These are phyloP conservation scores for Carterocephalus palaemon DNA, from an alignment of 2,888 invertebrate species.

Conservation along the genomic window DNA sequence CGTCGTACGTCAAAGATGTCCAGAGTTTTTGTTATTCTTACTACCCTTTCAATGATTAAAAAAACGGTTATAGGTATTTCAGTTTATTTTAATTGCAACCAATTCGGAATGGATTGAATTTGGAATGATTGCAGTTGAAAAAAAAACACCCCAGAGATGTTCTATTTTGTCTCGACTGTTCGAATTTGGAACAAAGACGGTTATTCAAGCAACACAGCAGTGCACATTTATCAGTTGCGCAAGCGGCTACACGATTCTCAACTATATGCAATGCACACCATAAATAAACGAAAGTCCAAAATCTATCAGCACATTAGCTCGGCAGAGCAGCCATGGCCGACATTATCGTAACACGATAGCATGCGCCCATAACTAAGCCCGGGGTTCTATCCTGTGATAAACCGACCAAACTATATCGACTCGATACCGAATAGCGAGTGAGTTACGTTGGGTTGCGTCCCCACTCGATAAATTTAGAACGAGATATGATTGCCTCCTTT, in stretches of 20 bases:
- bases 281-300: slow-evolving; percentile 42
- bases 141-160: too few relatives aligned
- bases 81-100: too few relatives aligned
- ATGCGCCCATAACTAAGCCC: slow-evolving; percentile 53
- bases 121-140: too few relatives aligned
- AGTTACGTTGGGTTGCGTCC: slow-evolving; percentile 30
- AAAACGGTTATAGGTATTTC: too few relatives aligned
- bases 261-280: slow-evolving; percentile 21
- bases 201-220: slow-evolving; percentile 2
- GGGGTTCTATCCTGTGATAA: slow-evolving; percentile 59
- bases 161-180: too few relatives aligned
- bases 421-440: slow-evolving; percentile 56
- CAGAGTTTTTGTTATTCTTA: too few relatives aligned
- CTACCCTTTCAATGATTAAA: too few relatives aligned
- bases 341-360: slow-evolving; percentile 67
- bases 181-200: slow-evolving; percentile 9
- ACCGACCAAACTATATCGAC: slow-evolving; percentile 62
- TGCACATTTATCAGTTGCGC: slow-evolving; percentile 21
- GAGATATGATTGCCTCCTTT: slow-evolving; percentile 32
- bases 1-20: too few relatives aligned
- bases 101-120: too few relatives aligned
- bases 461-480: slow-evolving; percentile 33
- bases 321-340: slow-evolving; percentile 44
- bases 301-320: slow-evolving; percentile 39
- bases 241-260: slow-evolving; percentile 11